Percentiles rank a stretch among this genome's conserved stretches.
phyloP scores from a whole-genome alignment of 2,888 invertebrate species.

The Orchestes rusci region DNA sequence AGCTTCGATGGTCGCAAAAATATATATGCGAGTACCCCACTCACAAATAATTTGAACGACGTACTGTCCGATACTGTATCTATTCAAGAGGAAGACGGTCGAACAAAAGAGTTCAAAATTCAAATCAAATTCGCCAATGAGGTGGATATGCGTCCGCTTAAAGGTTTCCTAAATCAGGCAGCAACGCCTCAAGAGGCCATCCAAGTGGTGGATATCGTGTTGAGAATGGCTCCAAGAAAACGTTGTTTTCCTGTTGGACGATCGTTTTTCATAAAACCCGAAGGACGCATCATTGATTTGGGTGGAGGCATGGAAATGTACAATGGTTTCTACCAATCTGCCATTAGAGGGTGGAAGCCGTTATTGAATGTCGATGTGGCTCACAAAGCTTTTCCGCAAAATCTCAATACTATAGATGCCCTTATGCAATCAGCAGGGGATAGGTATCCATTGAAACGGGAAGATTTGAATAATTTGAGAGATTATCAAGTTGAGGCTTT shows the following conservation, averaged over 20 bases:
- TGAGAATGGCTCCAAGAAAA: slow-evolving; percentile 54
- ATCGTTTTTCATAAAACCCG: slow-evolving; percentile 33
- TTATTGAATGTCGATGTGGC: slow-evolving; percentile 87
- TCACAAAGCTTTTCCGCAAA: slow-evolving; percentile 69
- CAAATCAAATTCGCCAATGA: slow-evolving; percentile 48
- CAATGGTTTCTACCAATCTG: slow-evolving; percentile 90
- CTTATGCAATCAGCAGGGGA: slow-evolving; percentile 15
- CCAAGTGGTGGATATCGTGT: slow-evolving; percentile 79
- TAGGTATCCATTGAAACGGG: slow-evolving; percentile 9
- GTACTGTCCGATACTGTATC: slow-evolving; percentile 14
- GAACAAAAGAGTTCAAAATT: slow-evolving; percentile 35
- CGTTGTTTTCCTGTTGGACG: slow-evolving; percentile 36
- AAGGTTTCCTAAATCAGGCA: slow-evolving; percentile 22
- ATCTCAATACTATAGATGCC: slow-evolving; percentile 45
- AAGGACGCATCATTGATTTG: slow-evolving; percentile 48
- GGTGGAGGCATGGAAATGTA: slow-evolving; percentile 83
- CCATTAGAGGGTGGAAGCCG: slow-evolving; percentile 80
- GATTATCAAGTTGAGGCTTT: slow-evolving; percentile 25
- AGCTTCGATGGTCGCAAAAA: slow-evolving; percentile 71
- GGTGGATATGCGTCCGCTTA: slow-evolving; percentile 44
- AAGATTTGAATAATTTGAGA: slow-evolving; percentile 17
- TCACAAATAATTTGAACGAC: slow-evolving; percentile 42
- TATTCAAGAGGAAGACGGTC: slow-evolving; percentile 22
- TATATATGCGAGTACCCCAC: slow-evolving; percentile 48
- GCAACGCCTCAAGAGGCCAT: slow-evolving; percentile 52